These are phyloP conservation scores for Triplophysa bombifrons DNA, from an alignment of 2,797 vertebrate species.

Conservation along the genomic window DNA sequence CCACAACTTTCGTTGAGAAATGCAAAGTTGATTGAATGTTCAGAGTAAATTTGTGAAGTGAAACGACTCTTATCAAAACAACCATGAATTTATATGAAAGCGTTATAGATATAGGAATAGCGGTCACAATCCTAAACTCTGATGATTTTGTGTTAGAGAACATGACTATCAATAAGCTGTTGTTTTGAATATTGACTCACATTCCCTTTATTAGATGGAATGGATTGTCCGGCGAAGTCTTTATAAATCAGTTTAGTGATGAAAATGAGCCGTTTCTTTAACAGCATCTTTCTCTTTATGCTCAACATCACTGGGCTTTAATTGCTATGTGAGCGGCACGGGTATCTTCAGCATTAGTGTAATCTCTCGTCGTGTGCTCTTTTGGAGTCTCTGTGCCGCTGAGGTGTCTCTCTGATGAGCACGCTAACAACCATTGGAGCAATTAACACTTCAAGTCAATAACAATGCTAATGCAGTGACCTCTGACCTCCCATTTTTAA, in stretches of 20 bases:
- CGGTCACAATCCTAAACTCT: too few relatives aligned
- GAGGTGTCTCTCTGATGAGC: constrained; percentile 34
- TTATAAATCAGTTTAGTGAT: not conserved
- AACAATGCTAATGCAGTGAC: constrained; percentile 47
- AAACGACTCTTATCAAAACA: not conserved
- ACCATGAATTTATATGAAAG: too few relatives aligned
- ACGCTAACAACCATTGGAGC: constrained; percentile 23
- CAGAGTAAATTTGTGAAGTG: not conserved
- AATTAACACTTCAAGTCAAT: constrained; percentile 45
- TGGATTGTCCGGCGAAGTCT: too few relatives aligned
- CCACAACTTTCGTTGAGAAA: constrained; percentile 30
- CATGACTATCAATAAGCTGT: not conserved
- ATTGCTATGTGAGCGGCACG: constrained; percentile 29
- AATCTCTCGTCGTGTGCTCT: constrained; percentile 6
- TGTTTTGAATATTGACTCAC: not conserved
- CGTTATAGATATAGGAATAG: too few relatives aligned
- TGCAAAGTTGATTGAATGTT: constrained; percentile 18
- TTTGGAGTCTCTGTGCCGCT: constrained; percentile 19
- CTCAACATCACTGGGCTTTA: not conserved
- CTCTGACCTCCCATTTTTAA: constrained; percentile 43
- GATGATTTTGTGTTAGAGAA: too few relatives aligned
- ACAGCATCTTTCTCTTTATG: constrained; percentile 6
- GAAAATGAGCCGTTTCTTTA: not conserved
- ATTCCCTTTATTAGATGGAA: not conserved
- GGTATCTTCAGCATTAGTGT: constrained; percentile 15